phyloP scores from a whole-genome alignment of 2,113 vertebrate genomes.

The Triplophysa tibetana region DNA sequence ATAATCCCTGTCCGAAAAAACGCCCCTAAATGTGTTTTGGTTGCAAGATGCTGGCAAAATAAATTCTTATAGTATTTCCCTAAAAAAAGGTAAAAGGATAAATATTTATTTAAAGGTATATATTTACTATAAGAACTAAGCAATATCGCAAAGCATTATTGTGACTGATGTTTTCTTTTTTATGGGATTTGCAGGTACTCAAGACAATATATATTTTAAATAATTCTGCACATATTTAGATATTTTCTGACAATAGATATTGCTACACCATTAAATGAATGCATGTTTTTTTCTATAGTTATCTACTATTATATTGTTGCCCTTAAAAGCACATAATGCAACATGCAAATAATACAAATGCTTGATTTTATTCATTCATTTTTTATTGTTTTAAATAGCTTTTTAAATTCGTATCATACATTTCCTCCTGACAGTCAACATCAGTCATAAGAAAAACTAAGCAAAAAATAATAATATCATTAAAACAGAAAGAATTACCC shows the following conservation, averaged over 20 bases:
- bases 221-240: too few relatives aligned
- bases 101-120: too few relatives aligned
- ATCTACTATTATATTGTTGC: background rate
- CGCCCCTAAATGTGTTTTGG: too few relatives aligned
- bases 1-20: too few relatives aligned
- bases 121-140: too few relatives aligned
- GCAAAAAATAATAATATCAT: background rate
- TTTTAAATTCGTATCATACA: slow-evolving; percentile 10
- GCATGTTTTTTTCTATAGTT: background rate
- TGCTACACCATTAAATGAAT: background rate
- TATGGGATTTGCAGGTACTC: too few relatives aligned
- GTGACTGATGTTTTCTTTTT: too few relatives aligned
- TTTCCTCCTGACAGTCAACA: slow-evolving; percentile 29
- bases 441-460: slow-evolving; percentile 32
- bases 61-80: too few relatives aligned
- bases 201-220: too few relatives aligned
- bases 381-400: background rate
- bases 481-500: background rate
- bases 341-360: background rate
- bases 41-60: too few relatives aligned
- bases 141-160: too few relatives aligned
- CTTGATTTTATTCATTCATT: background rate
- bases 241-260: background rate
- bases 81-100: too few relatives aligned
- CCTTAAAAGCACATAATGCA: background rate